phyloP scores from a whole-genome alignment of 2,113 vertebrate genomes.

The Nothocercus julius region DNA sequence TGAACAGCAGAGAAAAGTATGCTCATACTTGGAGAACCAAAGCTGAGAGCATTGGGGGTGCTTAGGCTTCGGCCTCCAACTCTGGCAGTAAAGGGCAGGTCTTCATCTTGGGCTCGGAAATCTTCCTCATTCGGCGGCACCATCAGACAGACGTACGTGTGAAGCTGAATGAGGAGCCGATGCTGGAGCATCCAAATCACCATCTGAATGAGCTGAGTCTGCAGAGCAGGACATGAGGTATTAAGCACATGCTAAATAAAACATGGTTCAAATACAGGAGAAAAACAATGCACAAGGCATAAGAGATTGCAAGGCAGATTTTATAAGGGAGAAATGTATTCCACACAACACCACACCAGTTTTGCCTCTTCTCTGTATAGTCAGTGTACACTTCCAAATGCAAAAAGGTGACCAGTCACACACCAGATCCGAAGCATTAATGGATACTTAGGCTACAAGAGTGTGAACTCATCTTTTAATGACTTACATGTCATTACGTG shows the following conservation, averaged over 20 bases:
- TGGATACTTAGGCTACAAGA: not conserved
- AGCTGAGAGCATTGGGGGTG: constrained; percentile 94
- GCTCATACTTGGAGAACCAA: constrained; percentile 94
- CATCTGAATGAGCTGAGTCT: constrained; percentile 98
- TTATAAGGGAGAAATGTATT: not conserved
- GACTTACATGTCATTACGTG: not conserved
- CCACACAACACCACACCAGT: too few relatives aligned
- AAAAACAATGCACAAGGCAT: not conserved
- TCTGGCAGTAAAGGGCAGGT: constrained; percentile 80
- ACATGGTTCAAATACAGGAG: not conserved
- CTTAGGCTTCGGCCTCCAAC: constrained; percentile 90
- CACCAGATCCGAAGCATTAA: not conserved
- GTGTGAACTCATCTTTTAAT: not conserved
- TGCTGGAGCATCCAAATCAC: constrained; percentile 98
- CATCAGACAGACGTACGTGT: constrained; percentile 95
- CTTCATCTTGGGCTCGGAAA: constrained; percentile 79
- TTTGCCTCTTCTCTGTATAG: not conserved
- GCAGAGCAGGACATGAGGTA: not conserved
- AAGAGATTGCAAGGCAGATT: not conserved
- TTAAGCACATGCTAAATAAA: not conserved
- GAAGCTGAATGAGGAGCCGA: constrained; percentile 92
- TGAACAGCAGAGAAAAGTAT: not conserved
- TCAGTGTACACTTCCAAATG: not conserved
- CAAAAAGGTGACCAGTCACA: not conserved
- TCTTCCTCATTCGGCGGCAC: constrained; percentile 90